Percentiles rank a stretch among this genome's conserved stretches.
Conservation (phyloP, 30 jellyfish, hydroid and myxozoan species). For the Aurelia sp. region DNA sequence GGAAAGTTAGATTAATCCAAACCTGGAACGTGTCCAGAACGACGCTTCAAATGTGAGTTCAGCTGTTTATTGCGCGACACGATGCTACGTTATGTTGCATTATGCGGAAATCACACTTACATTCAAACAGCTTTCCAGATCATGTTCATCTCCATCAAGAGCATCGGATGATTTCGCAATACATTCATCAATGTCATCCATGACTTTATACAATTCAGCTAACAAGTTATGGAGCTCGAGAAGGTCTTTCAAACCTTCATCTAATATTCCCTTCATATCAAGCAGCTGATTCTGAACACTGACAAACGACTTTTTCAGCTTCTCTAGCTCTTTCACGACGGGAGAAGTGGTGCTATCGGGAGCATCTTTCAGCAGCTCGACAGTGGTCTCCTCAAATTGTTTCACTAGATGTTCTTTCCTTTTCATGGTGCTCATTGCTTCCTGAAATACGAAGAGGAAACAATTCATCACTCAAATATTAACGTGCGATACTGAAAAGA, state of each 20-base stretch:
- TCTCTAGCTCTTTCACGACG: slow-evolving; percentile 77
- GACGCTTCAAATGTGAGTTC: no score
- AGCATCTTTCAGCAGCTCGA: slow-evolving; percentile 73
- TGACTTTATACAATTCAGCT: slow-evolving; percentile 56
- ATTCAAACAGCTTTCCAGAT: slow-evolving; percentile 77
- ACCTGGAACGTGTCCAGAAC: no score
- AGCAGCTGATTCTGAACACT: slow-evolving; percentile 55
- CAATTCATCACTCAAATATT: no score
- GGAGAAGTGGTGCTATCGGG: slow-evolving; percentile 75
- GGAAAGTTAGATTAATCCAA: no score
- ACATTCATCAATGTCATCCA: slow-evolving; percentile 89
- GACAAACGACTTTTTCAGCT: slow-evolving; percentile 58
- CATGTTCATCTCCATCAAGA: slow-evolving; percentile 84
- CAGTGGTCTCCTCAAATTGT: slow-evolving; percentile 53
- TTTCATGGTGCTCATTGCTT: slow-evolving; percentile 44
- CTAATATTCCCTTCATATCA: slow-evolving; percentile 57
- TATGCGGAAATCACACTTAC: slow-evolving; percentile 33
- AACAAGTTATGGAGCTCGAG: slow-evolving; percentile 70
- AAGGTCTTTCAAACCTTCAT: slow-evolving; percentile 62
- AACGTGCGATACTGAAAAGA: no score
- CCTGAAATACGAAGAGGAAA: slow-evolving; percentile 45
- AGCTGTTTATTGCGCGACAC: no score
- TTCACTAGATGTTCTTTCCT: slow-evolving; percentile 61
- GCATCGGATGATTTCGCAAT: slow-evolving; percentile 82
- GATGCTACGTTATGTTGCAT: not conserved